Conservation (phyloP, 37 sponge, comb jelly and placozoan species). For the Agelas oroides region DNA sequence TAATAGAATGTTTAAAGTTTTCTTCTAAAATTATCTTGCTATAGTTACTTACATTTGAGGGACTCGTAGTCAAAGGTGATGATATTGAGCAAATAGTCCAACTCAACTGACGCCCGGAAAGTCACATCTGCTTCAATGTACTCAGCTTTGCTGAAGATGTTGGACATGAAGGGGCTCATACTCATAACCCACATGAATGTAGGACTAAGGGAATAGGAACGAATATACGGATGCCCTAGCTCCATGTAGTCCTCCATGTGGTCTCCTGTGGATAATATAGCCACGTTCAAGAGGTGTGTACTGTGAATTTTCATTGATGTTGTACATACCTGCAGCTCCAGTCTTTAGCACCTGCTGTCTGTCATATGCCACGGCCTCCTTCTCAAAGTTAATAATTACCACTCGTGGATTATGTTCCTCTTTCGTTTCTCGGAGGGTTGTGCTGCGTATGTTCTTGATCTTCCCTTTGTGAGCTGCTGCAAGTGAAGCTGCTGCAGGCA, state of each 20-base stretch:
- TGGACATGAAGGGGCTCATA: slow-evolving; percentile 43
- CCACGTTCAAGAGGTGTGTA: not conserved
- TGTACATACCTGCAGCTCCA: slow-evolving; percentile 10
- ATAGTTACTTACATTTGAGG: slow-evolving; percentile 33
- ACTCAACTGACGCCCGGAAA: slow-evolving; percentile 38
- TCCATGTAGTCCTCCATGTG: slow-evolving; percentile 28
- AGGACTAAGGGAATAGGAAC: slow-evolving; percentile 33
- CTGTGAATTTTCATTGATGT: too few relatives aligned
- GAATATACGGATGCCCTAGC: slow-evolving; percentile 20
- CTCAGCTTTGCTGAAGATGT: slow-evolving; percentile 38
- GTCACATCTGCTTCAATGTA: slow-evolving; percentile 22
- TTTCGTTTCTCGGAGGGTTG: slow-evolving; percentile 16
- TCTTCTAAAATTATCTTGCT: too few relatives aligned
- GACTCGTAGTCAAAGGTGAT: slow-evolving; percentile 17
- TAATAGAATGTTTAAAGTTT: not conserved
- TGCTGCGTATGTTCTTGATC: slow-evolving; percentile 21
- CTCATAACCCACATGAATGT: slow-evolving; percentile 19
- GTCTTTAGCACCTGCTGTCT: not conserved
- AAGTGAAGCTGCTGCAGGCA: slow-evolving; percentile 35
- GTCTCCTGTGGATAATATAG: not conserved
- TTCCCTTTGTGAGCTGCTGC: slow-evolving; percentile 34
- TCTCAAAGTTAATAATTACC: slow-evolving; percentile 25
- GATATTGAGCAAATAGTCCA: slow-evolving; percentile 41
- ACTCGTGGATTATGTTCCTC: slow-evolving; percentile 41
- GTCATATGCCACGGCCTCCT: slow-evolving; percentile 20